Base-by-base conservation (phyloP, 2,113 vertebrate genomes). In the Melanerpes aurifrons region DNA sequence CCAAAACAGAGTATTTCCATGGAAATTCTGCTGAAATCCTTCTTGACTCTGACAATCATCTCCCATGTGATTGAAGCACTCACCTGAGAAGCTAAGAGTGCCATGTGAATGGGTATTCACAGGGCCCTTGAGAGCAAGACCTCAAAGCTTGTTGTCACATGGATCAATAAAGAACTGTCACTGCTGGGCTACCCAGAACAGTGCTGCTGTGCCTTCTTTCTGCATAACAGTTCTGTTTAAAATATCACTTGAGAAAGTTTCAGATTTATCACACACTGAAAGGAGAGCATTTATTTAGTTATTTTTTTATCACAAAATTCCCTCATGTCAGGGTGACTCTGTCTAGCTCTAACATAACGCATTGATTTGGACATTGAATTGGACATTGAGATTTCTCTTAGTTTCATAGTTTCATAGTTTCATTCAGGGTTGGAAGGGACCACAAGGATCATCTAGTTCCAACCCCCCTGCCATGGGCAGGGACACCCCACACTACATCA, bases 1-100 rank as follows among this genome's bases (percentile, higher is more conserved):
- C 70, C 81, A 89, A 83, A 92, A 71, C 28, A 53, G 10, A 90
- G 59, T 76, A 28, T 63, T 90, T 90, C 76, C 35, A n/a, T 22
- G 8, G 56, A 77, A 87, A 69, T 71, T 68, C 73, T 68, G 14
- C 70, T 62, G 43, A 84, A 83, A 81, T 9, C 9, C 10, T 57
- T 11, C 32, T 86, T 3, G 1, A 0, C 25, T 71, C 57, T 74
- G 47, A 71, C 32, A 81, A 68, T 28, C 13, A 17, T 45, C 37
- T 70, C 7, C 8, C 16, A 16, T 32, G 26, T 50, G 45, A 54
- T 8, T 31, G 14, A 13, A 90, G 7, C 25, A 40, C 20, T 77
- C 57, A 86, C 18, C 35, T 81, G 54, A 68, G 53, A 13, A 87
- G 2, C 9, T 61, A 63, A 63, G n/a, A 89, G 21, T 7, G 9